A percentile compares a stretch with the other conserved stretches of the same genome.
These are phyloP conservation scores for Matsumurasca onukii DNA, from an alignment of 1,140 invertebrate species.

Conservation along the genomic window DNA sequence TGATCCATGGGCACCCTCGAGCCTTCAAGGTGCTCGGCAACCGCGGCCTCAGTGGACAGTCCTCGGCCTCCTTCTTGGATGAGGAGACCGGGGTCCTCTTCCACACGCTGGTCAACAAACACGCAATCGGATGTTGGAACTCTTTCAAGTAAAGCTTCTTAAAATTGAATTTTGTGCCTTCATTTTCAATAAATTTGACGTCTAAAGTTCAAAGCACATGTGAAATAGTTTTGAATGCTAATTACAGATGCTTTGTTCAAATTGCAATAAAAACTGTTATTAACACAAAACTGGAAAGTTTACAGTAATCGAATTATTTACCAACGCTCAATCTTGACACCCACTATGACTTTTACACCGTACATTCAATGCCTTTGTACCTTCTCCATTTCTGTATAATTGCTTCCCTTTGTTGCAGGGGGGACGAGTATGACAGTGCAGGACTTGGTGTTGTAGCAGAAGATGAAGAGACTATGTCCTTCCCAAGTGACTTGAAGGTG, in stretches of 20 bases:
- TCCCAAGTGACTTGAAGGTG: constrained; percentile 76
- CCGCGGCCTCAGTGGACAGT: constrained; percentile 68
- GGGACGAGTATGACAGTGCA: constrained; percentile 39
- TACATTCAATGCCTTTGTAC: no score
- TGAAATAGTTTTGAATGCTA: no score
- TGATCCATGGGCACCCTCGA: constrained; percentile 56
- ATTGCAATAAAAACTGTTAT: no score
- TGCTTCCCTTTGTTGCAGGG: no score
- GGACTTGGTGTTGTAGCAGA: constrained; percentile 58
- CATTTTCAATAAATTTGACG: neutral
- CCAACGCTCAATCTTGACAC: no score
- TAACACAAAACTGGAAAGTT: no score
- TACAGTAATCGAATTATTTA: no score
- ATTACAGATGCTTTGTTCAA: no score
- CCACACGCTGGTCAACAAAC: constrained; percentile 70
- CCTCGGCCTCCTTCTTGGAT: constrained; percentile 70
- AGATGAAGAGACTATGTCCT: constrained; percentile 68
- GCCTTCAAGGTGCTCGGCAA: constrained; percentile 67
- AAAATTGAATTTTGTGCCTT: neutral
- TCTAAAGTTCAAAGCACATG: neutral
- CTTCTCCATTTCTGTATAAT: no score
- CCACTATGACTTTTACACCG: no score
- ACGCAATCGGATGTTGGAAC: constrained; percentile 75
- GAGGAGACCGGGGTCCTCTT: constrained; percentile 69
- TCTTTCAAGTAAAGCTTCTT: constrained; percentile 51